Base-by-base conservation (phyloP, 2,888 invertebrate genomes). In the Amphipyra berbera region DNA sequence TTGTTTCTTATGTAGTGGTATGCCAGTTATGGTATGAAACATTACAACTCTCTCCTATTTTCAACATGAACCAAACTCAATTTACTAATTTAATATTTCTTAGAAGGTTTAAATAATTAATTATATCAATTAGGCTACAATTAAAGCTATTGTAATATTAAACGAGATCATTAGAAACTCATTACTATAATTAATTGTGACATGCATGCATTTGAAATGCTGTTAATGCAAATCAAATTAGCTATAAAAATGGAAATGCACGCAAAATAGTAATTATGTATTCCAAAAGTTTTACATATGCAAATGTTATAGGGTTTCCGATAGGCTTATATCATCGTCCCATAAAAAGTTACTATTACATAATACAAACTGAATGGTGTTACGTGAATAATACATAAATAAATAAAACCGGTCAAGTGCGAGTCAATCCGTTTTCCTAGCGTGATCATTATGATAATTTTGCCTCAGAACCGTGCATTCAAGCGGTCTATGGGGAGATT, bases 201-300 rank as follows among this genome's bases (percentile, higher is more conserved):
- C 50, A 62, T 15, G 46, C 13, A 30, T 44, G 7, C 40, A 33
- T 54, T 33, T 41, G 15, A 49, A 57, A 68, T 6, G 21, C 13
- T 13, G 47, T 48, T 35, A 48, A 53, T 70, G 56, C 40, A 46
- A 71, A 70, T 61, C 35, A 60, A 63, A 68, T 47, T 55, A 69
- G 57, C 60, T 42, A 72, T 61, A 68, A 58, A 72, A 70, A 66
- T 59, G 58, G 35, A 59, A 74, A 66, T 56, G 8, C 45, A 54
- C 37, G 47, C 59, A 47, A 64, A 55, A 44, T 53, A 56, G 52
- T 71, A 48, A 69, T 56, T 65, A 33, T 46, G 46, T 37, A 70
- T 50, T 46, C 57, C 21, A 49, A 71, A 73, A 70, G 37, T 54
- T 70, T 42, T 13, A 52, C 47, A 65, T 70, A 71, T 68, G 68